Evolutionary conservation across 2,888 invertebrate genomes (phyloP).

Genomic region (Zaprionus bogoriensis): DNA sequence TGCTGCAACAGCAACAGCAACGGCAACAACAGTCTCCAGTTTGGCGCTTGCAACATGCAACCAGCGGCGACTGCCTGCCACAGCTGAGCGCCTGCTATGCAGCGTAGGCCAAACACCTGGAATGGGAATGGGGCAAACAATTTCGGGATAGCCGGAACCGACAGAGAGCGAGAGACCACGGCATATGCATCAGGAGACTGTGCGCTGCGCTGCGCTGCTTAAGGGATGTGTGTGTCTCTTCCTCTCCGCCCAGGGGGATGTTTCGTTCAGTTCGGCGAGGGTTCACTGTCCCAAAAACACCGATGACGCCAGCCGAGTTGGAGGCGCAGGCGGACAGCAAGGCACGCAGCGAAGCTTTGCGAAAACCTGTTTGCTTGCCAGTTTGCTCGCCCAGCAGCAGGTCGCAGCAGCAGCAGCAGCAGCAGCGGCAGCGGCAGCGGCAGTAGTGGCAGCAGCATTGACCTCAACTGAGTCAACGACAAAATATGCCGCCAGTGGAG

Average conservation of each 20-base stretch:
- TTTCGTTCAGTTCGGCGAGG: conserved; percentile 29
- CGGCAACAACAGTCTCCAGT: conserved; percentile 4
- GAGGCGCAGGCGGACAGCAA: conserved; percentile 14
- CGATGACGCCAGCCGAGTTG: conserved; percentile 2
- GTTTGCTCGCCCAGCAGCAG: too few relatives aligned
- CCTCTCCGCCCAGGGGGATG: conserved; percentile 27
- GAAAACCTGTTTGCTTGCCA: conserved; percentile 67
- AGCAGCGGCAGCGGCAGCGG: conserved; percentile 10
- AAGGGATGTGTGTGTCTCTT: conserved; percentile 46
- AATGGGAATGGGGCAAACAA: conserved; percentile 80
- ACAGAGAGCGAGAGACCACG: neutral
- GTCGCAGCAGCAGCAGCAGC: neutral
- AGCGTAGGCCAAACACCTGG: conserved; percentile 78
- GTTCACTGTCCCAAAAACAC: conserved; percentile 50
- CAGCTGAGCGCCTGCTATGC: conserved; percentile 74
- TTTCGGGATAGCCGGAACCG: conserved; percentile 64
- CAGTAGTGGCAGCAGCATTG: conserved; percentile 60
- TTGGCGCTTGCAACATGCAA: conserved; percentile 35
- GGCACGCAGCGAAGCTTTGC: conserved; percentile 38
- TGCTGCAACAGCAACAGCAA: conserved; percentile 8
- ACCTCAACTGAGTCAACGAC: conserved; percentile 77
- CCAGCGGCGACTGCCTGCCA: conserved; percentile 29
- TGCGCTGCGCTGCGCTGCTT: conserved; percentile 10
- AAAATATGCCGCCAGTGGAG: conserved; percentile 62
- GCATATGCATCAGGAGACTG: neutral